These are phyloP conservation scores for Spodoptera litura DNA, from an alignment of 1,140 invertebrate genomes.

Conservation along the genomic window DNA sequence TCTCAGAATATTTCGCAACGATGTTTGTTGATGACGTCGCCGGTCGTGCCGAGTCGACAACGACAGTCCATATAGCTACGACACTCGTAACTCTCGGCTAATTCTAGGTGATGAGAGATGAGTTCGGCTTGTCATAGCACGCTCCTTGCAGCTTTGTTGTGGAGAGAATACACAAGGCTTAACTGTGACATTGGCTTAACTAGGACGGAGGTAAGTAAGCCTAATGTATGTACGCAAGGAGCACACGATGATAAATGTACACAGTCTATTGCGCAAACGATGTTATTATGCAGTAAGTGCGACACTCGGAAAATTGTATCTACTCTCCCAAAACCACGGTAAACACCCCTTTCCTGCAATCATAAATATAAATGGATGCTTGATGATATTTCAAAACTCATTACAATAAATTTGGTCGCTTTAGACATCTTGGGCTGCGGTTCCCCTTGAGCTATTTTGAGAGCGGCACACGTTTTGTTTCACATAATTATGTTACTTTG, in stretches of 20 bases:
- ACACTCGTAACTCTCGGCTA: neutral
- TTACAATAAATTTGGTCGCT: constrained; percentile 33
- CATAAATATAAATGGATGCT: constrained; percentile 47
- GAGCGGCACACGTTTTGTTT: constrained; percentile 27
- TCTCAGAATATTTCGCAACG: neutral
- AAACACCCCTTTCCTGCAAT: constrained; percentile 43
- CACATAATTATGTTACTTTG: constrained; percentile 30
- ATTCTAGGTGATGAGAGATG: constrained; percentile 11
- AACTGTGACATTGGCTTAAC: constrained; percentile 32
- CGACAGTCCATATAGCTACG: neutral
- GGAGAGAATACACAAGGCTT: constrained; percentile 25
- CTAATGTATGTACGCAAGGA: constrained; percentile 33
- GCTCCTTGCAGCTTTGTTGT: constrained; percentile 25
- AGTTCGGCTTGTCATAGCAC: constrained; percentile 10
- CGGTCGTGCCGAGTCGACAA: neutral
- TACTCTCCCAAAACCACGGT: constrained; percentile 36
- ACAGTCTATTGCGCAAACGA: constrained; percentile 35
- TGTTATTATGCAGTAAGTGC: constrained; percentile 30
- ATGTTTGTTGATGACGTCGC: neutral
- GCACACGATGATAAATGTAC: constrained; percentile 27
- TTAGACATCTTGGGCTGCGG: constrained; percentile 21
- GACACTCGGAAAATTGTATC: constrained; percentile 34
- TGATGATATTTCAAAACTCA: constrained; percentile 45
- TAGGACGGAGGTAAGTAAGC: constrained; percentile 13
- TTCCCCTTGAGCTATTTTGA: constrained; percentile 5